A percentile compares a stretch with the other conserved stretches of the same genome.
phyloP scores from a whole-genome alignment of 2,888 invertebrate species.

The Abrostola triplasia region DNA sequence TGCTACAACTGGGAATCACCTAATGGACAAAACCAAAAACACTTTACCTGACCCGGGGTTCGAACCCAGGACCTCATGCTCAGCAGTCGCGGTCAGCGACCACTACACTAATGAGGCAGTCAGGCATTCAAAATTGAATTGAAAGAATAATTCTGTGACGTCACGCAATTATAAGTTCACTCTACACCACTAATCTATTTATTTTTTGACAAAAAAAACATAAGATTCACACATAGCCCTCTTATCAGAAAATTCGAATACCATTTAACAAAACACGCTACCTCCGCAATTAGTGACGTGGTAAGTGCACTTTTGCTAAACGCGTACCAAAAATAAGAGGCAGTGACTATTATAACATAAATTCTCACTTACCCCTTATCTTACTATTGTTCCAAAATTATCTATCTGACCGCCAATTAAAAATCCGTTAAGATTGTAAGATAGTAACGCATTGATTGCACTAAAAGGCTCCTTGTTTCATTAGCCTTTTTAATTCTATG shows the following conservation, averaged over 20 bases:
- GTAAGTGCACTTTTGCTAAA: constrained; percentile 29
- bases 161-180: no score
- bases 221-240: background rate
- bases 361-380: constrained; percentile 80
- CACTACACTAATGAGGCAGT: no score
- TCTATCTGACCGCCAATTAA: constrained; percentile 77
- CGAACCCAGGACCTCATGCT: no score
- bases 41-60: no score
- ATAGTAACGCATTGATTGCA: constrained; percentile 58
- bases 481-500: constrained; percentile 50
- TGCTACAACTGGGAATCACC: no score
- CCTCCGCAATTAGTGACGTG: constrained; percentile 27
- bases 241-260: constrained; percentile 31
- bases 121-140: no score
- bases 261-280: constrained; percentile 31
- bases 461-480: constrained; percentile 58
- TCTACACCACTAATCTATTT: no score
- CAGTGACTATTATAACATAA: constrained; percentile 71
- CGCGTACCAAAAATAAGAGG: constrained; percentile 41
- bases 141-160: no score
- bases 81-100: no score
- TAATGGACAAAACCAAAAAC: no score
- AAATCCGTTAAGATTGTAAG: constrained; percentile 68
- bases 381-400: constrained; percentile 76
- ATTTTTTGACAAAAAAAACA: no score